Evolutionary conservation across 2,797 vertebrate genomes (phyloP).

Genomic region (Lepus townsendii): DNA sequence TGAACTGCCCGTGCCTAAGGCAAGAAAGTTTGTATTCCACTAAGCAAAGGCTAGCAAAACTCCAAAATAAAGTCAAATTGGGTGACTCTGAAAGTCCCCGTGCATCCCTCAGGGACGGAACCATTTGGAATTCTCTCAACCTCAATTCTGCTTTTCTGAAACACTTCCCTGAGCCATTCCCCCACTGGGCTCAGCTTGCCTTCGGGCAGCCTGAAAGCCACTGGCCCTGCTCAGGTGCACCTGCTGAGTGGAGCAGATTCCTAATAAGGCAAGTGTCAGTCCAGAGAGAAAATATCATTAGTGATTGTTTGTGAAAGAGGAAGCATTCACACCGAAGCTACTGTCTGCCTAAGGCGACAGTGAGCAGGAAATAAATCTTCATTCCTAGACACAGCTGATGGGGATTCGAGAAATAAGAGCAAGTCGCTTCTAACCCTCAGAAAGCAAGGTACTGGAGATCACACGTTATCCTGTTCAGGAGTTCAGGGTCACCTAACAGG

Average conservation of each 20-base stretch:
- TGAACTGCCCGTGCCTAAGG: background rate
- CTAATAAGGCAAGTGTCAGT: constrained; percentile 82
- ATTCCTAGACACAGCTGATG: background rate
- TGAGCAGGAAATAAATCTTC: background rate
- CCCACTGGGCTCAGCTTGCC: constrained; percentile 77
- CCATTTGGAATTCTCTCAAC: constrained; percentile 75
- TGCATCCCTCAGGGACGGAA: constrained; percentile 68
- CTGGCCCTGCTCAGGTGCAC: constrained; percentile 72
- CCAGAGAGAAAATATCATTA: constrained; percentile 70
- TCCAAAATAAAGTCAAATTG: constrained; percentile 62
- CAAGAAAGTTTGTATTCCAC: constrained; percentile 43
- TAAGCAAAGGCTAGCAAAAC: constrained; percentile 56
- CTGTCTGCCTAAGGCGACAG: background rate
- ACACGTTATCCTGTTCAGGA: background rate
- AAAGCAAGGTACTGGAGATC: background rate
- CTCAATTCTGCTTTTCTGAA: constrained; percentile 82
- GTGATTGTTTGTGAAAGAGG: constrained; percentile 58
- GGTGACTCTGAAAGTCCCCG: constrained; percentile 55
- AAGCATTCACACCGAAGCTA: accelerated
- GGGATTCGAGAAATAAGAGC: background rate
- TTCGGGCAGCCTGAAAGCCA: constrained; percentile 81
- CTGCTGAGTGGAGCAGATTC: constrained; percentile 72
- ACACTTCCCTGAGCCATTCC: constrained; percentile 58
- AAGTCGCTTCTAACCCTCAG: background rate
- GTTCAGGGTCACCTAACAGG: background rate